phyloP scores from a whole-genome alignment of 2,888 invertebrate genomes.

The Drosophila maculinotata region DNA sequence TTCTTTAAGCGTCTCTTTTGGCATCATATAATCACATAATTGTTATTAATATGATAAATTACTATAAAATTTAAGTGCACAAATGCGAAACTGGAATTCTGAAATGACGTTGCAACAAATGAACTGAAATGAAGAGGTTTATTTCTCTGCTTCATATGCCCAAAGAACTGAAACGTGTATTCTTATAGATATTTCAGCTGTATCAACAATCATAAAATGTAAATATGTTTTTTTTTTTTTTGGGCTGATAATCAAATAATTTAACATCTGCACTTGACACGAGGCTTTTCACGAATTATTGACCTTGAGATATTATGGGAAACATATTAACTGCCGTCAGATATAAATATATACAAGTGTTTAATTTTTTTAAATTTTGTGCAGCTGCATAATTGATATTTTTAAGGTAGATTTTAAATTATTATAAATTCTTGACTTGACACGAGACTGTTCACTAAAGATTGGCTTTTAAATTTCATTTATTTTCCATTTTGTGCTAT shows the following conservation, averaged over 20 bases:
- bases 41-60: not conserved
- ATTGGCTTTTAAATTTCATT: not conserved
- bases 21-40: not conserved
- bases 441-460: not conserved
- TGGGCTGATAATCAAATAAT: conserved; percentile 16
- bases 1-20: not conserved
- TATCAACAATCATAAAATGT: conserved; percentile 15
- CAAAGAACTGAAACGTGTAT: not conserved
- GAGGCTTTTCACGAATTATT: conserved; percentile 5
- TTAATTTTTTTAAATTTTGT: not conserved
- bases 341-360: not conserved
- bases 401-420: not conserved
- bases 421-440: not conserved
- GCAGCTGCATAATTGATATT: not conserved
- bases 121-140: not conserved
- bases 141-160: not conserved
- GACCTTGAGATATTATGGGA: conserved; percentile 17
- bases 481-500: not conserved
- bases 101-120: not conserved
- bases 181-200: conserved; percentile 10
- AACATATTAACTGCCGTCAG: not conserved
- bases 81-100: not conserved
- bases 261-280: conserved; percentile 13
- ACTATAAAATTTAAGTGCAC: not conserved
- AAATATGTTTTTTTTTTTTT: not conserved